Percentiles rank a stretch among this genome's conserved stretches.
Evolutionary conservation across 2,888 invertebrate species (phyloP).

Genomic region (Oscheius sp.): DNA sequence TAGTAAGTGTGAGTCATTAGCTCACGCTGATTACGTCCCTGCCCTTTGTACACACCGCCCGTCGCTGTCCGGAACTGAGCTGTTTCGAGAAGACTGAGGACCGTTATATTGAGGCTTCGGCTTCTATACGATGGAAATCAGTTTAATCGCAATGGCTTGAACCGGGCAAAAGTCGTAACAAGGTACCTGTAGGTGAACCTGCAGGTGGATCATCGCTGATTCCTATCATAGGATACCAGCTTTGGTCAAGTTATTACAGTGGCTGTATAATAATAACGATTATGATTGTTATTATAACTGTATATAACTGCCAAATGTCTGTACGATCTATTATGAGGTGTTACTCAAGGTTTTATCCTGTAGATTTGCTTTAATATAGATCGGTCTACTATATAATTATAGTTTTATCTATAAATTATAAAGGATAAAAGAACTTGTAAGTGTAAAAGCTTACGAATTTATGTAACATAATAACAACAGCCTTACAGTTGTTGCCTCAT

Average conservation of each 20-base stretch:
- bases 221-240: not conserved
- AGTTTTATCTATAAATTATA: no score
- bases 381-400: no score
- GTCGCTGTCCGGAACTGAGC: conserved; percentile 75
- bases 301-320: not conserved
- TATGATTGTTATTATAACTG: not conserved
- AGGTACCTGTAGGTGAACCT: conserved; percentile 79
- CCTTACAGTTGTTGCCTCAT: not conserved
- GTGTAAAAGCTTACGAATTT: no score
- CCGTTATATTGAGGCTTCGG: conserved; percentile 18
- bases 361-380: no score
- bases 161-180: conserved; percentile 76
- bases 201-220: conserved; percentile 71
- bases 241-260: not conserved
- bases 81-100: conserved; percentile 47
- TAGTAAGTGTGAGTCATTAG: conserved; percentile 79
- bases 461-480: not conserved
- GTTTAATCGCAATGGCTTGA: conserved; percentile 56
- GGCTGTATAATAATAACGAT: not conserved
- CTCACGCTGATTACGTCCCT: conserved; percentile 79
- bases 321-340: not conserved
- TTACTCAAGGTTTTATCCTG: no score
- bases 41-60: conserved; percentile 80
- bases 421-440: no score
- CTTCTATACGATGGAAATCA: conserved; percentile 22